Evolutionary conservation across 2,113 vertebrate genomes (phyloP), one percentile per base, ranked within the genome.

Genomic region (Callipepla californica): DNA sequence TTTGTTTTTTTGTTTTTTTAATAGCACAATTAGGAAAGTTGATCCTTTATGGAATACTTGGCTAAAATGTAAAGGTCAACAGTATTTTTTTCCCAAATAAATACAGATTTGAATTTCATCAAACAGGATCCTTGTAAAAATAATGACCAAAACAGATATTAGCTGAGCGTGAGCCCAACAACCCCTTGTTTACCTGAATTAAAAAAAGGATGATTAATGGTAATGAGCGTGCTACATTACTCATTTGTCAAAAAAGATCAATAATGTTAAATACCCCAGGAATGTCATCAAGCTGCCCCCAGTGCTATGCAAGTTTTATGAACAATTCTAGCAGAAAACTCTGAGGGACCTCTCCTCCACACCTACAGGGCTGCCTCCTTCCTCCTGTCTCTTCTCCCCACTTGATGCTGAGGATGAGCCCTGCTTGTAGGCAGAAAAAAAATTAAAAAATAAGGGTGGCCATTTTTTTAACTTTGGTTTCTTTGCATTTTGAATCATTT

Each of bases 211-310:
- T 87, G 85, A 95, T 93, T 94, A 93, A 96, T 95, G 94, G 45
- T 96, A 95, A 96, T 81, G 61, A 94, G 83, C 47, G 1, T 80
- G 48, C 80, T 94, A 63, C 90, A 94, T 96, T 96, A 96, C 72
- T 95, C 93, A 95, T 96, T 92, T 96, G 90, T 96, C 93, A 94
- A 80, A 94, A 87, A 83, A 72, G 65, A 94, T 94, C 94, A 92
- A 96, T 96, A 96, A 92, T 92, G 89, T 93, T 93, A 94, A 94
- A 85, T 77, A 91, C 76, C 85, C 76, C 73, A 86, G 61, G 87
- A 94, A 80, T 78, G 79, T 85, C 95, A 95, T 57, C 92, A 86
- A 87, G 36, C 72, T 96, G 94, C 85, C 82, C 93, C 82, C 50
- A 93, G 32, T 88, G 70, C 74, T 32, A 80, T 78, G 7, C 32